Conservation (phyloP, 2,113 vertebrate species). For the Tupaia chinensis region DNA sequence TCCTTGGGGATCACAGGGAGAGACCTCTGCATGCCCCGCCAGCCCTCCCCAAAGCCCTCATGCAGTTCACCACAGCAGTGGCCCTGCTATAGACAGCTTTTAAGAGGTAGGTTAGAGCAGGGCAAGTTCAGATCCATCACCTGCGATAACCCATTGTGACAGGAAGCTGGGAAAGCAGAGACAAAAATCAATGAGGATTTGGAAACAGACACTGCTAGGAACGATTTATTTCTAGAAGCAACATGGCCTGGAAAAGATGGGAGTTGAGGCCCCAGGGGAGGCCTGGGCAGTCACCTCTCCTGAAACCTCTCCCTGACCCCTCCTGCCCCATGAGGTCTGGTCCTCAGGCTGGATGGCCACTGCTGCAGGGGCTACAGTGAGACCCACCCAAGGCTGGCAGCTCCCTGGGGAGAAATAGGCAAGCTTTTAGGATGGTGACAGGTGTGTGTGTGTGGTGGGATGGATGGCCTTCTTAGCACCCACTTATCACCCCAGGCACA, state of each 20-base stretch:
- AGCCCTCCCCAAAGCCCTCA: neutral
- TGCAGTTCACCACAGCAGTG: rapidly evolving
- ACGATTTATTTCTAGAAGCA: neutral
- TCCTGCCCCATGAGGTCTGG: no score
- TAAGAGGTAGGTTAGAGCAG: neutral
- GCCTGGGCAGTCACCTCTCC: neutral
- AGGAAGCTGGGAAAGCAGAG: slow-evolving; percentile 46
- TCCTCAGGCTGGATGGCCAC: rapidly evolving
- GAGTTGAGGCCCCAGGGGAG: neutral
- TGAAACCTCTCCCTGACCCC: neutral
- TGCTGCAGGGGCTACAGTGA: rapidly evolving
- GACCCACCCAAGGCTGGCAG: neutral
- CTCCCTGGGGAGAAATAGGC: rapidly evolving
- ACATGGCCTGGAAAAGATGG: neutral
- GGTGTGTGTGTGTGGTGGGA: neutral
- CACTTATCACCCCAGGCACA: neutral
- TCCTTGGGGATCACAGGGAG: neutral
- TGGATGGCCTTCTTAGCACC: rapidly evolving
- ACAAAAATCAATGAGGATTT: slow-evolving; percentile 33
- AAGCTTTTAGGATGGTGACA: neutral
- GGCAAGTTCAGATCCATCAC: neutral
- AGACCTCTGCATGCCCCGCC: rapidly evolving
- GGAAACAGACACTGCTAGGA: neutral
- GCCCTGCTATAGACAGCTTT: neutral
- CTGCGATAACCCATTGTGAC: neutral